A percentile compares a stretch with the other conserved stretches of the same genome.
Conservation (phyloP, 2,888 invertebrate genomes). For the Rhamnusium bicolor region DNA sequence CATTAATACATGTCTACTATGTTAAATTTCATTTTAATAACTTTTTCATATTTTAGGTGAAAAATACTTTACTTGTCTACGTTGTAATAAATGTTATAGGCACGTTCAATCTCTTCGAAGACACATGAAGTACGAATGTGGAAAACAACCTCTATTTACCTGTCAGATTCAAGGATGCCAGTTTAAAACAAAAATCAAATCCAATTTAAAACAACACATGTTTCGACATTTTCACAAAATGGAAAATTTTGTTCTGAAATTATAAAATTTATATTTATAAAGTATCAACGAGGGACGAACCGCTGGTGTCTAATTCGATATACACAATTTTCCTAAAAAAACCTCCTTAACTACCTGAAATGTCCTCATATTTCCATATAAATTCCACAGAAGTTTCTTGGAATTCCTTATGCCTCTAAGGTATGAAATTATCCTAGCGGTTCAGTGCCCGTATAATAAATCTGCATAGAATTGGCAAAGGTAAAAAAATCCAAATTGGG, state of each 20-base stretch:
- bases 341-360: too few species aligned
- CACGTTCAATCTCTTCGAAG: constrained; percentile 44
- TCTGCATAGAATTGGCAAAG: too few species aligned
- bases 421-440: too few species aligned
- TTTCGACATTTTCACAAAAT: constrained; percentile 4
- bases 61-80: constrained; percentile 6
- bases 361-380: too few species aligned
- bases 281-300: background rate
- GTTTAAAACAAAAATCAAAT: constrained; percentile 47
- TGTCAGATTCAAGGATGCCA: constrained; percentile 41
- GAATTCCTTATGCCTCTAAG: too few species aligned
- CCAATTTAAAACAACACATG: constrained; percentile 44
- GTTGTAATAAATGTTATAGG: constrained; percentile 43
- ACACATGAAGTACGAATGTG: constrained; percentile 51
- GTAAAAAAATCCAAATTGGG: too few species aligned
- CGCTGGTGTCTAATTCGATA: too few species aligned
- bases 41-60: constrained; percentile 4
- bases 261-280: background rate
- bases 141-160: constrained; percentile 46
- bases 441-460: too few species aligned
- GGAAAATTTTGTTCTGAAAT: background rate
- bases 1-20: too few species aligned
- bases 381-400: too few species aligned
- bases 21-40: background rate
- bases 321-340: too few species aligned